Evolutionary conservation across 2,888 invertebrate species (phyloP).

Genomic region (Cerceris rybyensis): DNA sequence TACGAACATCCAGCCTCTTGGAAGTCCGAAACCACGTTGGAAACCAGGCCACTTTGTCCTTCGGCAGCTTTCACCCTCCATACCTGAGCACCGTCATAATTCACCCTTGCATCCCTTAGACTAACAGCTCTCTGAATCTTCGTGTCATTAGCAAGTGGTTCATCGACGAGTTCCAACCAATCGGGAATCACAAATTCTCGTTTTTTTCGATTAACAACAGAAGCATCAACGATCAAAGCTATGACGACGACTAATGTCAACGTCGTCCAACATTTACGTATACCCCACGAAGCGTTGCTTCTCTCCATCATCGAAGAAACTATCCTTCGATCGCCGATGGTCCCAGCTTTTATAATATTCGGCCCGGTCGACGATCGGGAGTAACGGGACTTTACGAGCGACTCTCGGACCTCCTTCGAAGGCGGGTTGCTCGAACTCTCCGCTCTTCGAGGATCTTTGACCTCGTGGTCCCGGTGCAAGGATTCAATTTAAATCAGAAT

Average conservation of each 20-base stretch:
- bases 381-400: constrained; percentile 71
- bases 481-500: constrained; percentile 7
- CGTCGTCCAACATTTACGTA: constrained; percentile 16
- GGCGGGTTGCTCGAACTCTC: constrained; percentile 14
- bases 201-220: constrained; percentile 36
- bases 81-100: constrained; percentile 90
- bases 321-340: constrained; percentile 64
- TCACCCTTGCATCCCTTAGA: constrained; percentile 81
- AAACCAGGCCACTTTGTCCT: constrained; percentile 82
- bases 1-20: constrained; percentile 84
- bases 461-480: constrained; percentile 1
- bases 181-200: constrained; percentile 48
- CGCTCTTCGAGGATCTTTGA: constrained; percentile 35
- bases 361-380: constrained; percentile 64
- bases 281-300: constrained; percentile 11
- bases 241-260: constrained; percentile 38
- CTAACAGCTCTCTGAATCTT: constrained; percentile 36
- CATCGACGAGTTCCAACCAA: constrained; percentile 56
- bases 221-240: constrained; percentile 33
- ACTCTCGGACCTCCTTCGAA: constrained; percentile 36
- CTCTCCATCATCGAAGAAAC: constrained; percentile 62
- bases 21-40: constrained; percentile 80
- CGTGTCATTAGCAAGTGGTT: constrained; percentile 39
- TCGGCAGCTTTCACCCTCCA: constrained; percentile 86
- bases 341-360: constrained; percentile 77